Percentiles rank a stretch among this genome's conserved stretches.
phyloP scores from a whole-genome alignment of 2,888 invertebrate genomes.

The Agonopterix heracliana region DNA sequence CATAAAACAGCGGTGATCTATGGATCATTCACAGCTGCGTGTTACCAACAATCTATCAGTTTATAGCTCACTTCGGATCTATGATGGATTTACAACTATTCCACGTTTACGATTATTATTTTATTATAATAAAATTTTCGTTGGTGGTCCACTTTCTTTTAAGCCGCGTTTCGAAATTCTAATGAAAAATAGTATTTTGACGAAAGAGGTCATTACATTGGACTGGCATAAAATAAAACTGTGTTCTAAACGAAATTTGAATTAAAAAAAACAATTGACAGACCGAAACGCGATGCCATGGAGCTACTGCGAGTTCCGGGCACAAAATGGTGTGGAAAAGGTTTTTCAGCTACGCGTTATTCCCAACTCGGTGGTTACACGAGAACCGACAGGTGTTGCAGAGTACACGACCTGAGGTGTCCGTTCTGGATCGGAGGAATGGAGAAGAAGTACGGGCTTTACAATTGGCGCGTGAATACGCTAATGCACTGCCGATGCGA shows the following conservation, averaged over 20 bases:
- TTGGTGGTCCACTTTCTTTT: conserved; percentile 41
- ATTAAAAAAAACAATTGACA: conserved; percentile 30
- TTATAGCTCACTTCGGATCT: conserved; percentile 35
- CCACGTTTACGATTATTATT: conserved; percentile 40
- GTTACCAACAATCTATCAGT: conserved; percentile 26
- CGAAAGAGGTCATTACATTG: conserved; percentile 33
- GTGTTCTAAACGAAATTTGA: conserved; percentile 6
- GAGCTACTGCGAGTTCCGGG: conserved; percentile 90
- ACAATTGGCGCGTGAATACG: conserved; percentile 93
- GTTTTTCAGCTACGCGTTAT: conserved; percentile 86
- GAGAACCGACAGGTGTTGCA: conserved; percentile 90
- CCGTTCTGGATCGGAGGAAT: conserved; percentile 90
- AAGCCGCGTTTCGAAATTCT: conserved; percentile 18
- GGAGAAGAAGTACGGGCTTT: conserved; percentile 88
- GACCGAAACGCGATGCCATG: conserved; percentile 63
- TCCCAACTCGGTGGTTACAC: conserved; percentile 90
- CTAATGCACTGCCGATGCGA: conserved; percentile 95
- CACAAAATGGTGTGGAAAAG: conserved; percentile 96
- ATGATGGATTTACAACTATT: conserved; percentile 45
- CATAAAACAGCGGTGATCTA: conserved; percentile 37
- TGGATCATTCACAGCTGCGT: conserved; percentile 32
- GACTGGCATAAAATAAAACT: conserved; percentile 1
- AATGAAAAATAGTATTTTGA: conserved; percentile 9
- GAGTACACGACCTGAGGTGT: conserved; percentile 90
- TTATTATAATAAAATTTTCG: conserved; percentile 27